Conservation (phyloP, 2,888 invertebrate species). For the Sipha maydis region DNA sequence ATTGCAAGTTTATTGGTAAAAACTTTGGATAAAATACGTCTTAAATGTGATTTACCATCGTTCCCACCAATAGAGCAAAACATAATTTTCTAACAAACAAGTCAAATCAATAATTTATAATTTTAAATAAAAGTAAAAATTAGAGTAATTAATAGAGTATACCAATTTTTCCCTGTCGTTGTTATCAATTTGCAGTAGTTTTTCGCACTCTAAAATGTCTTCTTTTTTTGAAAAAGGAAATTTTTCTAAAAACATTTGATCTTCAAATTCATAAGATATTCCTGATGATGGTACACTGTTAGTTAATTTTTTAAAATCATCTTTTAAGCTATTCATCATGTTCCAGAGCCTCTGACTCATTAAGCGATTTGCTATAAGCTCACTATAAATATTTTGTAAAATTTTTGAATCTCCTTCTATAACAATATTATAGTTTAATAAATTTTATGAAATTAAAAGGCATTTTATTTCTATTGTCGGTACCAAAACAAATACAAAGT, state of each 20-base stretch:
- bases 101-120: too few relatives aligned
- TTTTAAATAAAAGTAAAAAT: neutral
- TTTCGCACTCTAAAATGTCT: neutral
- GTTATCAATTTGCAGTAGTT: neutral
- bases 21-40: too few relatives aligned
- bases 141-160: neutral
- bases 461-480: too few relatives aligned
- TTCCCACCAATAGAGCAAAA: too few relatives aligned
- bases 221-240: conserved; percentile 5
- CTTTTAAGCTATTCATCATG: neutral
- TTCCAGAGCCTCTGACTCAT: conserved; percentile 6
- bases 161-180: neutral
- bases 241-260: neutral
- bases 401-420: neutral
- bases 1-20: too few relatives aligned
- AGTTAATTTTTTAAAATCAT: neutral
- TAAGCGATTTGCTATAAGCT: neutral
- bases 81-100: too few relatives aligned
- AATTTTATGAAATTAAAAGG: neutral
- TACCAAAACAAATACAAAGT: too few relatives aligned
- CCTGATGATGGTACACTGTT: neutral
- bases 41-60: too few relatives aligned
- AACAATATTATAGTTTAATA: neutral
- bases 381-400: neutral
- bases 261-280: conserved; percentile 3